phyloP scores from a whole-genome alignment of 2,888 invertebrate species.

The Endomychus coccineus region DNA sequence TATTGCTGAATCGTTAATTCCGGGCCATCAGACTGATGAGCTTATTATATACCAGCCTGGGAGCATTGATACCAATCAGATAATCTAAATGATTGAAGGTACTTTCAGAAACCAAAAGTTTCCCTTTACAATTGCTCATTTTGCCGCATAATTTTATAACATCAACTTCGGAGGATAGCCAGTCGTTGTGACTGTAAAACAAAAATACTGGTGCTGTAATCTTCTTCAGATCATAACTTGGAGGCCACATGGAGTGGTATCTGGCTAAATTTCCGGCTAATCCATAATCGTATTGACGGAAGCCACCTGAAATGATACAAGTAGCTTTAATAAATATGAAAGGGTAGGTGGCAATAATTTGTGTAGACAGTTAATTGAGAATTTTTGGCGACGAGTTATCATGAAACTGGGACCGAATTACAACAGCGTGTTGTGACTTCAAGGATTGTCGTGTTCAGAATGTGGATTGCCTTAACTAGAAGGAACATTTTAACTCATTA shows the following conservation, averaged over 20 bases:
- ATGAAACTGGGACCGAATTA: too few species aligned
- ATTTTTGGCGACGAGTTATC: too few species aligned
- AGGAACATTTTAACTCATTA: too few species aligned
- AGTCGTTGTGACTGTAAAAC: constrained; percentile 47
- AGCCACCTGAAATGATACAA: constrained; percentile 29
- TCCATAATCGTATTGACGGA: constrained; percentile 51
- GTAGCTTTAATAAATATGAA: not conserved
- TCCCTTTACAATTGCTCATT: constrained; percentile 27
- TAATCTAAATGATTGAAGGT: constrained; percentile 39
- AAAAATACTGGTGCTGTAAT: constrained; percentile 43
- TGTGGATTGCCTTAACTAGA: too few species aligned
- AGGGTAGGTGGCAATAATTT: too few species aligned
- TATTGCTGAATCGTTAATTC: too few species aligned
- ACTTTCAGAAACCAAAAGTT: constrained; percentile 30
- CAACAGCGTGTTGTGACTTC: too few species aligned
- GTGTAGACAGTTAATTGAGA: too few species aligned
- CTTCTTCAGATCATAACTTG: constrained; percentile 41
- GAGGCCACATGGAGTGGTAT: constrained; percentile 39
- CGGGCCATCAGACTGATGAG: constrained; percentile 26
- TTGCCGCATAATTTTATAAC: constrained; percentile 39
- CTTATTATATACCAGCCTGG: constrained; percentile 30
- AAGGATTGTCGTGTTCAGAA: too few species aligned
- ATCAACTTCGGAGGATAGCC: constrained; percentile 44
- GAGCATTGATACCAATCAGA: constrained; percentile 33
- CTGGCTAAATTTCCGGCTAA: constrained; percentile 21